Base-by-base conservation (phyloP, 2,888 invertebrate genomes). In the Papilio gigon region DNA sequence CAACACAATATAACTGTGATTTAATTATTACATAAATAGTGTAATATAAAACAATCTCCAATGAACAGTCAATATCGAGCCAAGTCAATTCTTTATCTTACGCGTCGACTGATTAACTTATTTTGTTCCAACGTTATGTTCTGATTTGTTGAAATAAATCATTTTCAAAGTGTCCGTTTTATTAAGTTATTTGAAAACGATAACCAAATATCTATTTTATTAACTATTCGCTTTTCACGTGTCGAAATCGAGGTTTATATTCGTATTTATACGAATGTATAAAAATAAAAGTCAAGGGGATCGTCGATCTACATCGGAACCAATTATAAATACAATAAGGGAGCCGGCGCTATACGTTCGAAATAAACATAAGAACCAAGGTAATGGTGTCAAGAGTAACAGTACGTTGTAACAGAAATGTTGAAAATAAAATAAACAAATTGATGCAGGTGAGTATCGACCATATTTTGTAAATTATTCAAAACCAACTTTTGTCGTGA, bases 251-350 rank as follows among this genome's bases (percentile, higher is more conserved):
- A 2, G 30, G 27, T n/a, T 53, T n/a, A 27, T 25, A 44, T 44
- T 20, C 47, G 8, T 27, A 30, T 30, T 53, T 27, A 2, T 50
- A 27, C n/a, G 8, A 53, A 53, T 30, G 27, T n/a, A 30, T 53
- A 53, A 53, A 53, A 53, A 53, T 53, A 53, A 53, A 53, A 53
- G n/a, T 53, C 53, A 53, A 53, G 27, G 53, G 3, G 53, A 53
- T 30, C 30, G n/a, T 30, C 27, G 53, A 30, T 53, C 27, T 53
- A 53, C n/a, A 53, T 22, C 12, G 27, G 8, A 27, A 53, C 6
- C 50, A 50, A 50, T 47, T 47, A 12, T 27, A 50, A 50, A 25
- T 25, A 50, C 25, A 50, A 27, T 50, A 6, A 47, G 47, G 25
- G 47, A 47, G 1, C 27, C 50, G 25, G 14, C 25, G 50, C 14